A percentile compares a stretch with the other conserved stretches of the same genome.
Conservation (phyloP, 2,113 vertebrate genomes). For the Bufo gargarizans region DNA sequence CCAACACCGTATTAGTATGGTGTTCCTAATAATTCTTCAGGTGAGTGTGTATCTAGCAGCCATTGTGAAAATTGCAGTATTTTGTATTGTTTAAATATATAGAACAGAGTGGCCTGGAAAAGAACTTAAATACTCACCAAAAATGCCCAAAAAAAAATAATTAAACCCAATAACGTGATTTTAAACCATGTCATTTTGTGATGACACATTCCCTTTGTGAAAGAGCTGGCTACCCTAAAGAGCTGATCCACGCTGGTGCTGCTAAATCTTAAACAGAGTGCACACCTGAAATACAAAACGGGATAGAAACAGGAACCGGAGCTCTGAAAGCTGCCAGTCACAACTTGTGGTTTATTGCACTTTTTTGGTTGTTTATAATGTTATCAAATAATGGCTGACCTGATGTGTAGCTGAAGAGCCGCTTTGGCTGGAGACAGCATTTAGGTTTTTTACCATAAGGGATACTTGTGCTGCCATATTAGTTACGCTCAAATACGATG, state of each 20-base stretch:
- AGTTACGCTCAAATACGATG: no score
- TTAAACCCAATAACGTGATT: no score
- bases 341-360: constrained; percentile 41
- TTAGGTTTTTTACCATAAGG: background rate
- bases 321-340: constrained; percentile 4
- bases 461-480: background rate
- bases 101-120: no score
- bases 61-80: no score
- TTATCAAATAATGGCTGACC: background rate
- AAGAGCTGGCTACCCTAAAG: background rate
- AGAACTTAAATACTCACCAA: no score
- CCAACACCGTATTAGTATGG: no score
- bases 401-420: background rate
- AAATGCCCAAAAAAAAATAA: no score
- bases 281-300: constrained; percentile 22
- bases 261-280: background rate
- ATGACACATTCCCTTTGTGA: no score
- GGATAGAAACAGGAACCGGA: constrained; percentile 43
- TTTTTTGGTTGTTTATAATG: constrained; percentile 11
- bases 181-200: no score
- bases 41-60: no score
- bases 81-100: no score
- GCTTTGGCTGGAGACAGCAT: background rate
- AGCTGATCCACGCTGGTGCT: background rate
- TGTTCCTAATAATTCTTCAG: no score